Evolutionary conservation across 2,113 vertebrate species (phyloP), one percentile per base, ranked within the genome.

Genomic region (Cynopterus brachyotis): DNA sequence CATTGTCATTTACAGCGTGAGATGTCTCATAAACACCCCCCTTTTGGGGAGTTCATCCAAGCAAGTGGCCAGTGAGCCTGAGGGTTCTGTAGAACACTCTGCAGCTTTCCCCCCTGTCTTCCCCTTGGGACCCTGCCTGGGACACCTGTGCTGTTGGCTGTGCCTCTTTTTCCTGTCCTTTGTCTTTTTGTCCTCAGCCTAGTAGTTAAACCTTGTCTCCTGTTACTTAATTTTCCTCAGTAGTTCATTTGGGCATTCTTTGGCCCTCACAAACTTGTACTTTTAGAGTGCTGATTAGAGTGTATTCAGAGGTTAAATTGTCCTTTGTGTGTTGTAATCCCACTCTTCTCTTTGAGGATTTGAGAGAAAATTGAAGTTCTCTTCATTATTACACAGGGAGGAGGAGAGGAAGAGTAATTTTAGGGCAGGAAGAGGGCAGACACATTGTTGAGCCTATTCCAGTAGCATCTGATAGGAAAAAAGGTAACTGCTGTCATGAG

Each of bases 361-460:
- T 59, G 57, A 94, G 26, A 81, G 79, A 62, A 80, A 45, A 83
- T 42, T 28, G 28, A 72, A n/a, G 57, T 67, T 75, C 53, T 67
- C 15, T 79, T 87, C 26, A 50, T 84, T 70, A 45, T 92, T 84
- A 79, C 37, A 73, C 24, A 28, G 57, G 50, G 32, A 35, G 9
- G 53, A 66, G 37, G 47, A 62, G 26, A 75, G 20, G 9, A 69
- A 28, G 37, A 7, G 9, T 81, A 9, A 60, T 92, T 78, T 78
- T 2, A 73, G 79, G 35, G 16, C 24, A 67, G 79, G 78, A 42
- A 70, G 69, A 89, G 55, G 24, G 60, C 42, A 53, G 55, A n/a
- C 2, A 17, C 1, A 4, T 28, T 47, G 17, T 17, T 40, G 3
- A 40, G 75, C 60, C 45, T 9, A 15, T 1, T 13, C 35, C 1